Base-by-base conservation (phyloP, 2,888 invertebrate species). In the Xylota sylvarum region DNA sequence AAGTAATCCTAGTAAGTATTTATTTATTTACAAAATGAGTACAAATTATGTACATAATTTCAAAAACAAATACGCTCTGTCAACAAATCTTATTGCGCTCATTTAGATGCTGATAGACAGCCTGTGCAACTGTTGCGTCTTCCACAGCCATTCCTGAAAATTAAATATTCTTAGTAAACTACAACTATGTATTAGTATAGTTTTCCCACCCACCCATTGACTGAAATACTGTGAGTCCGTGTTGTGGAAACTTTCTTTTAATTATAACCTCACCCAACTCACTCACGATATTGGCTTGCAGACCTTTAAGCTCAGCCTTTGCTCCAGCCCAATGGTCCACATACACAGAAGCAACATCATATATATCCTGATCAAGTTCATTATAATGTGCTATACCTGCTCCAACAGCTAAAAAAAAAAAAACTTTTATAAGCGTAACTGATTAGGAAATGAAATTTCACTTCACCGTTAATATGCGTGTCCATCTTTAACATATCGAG, bases 391-490 rank as follows among this genome's bases (percentile, higher is more conserved):
- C 88, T 55, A 89, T 87, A 79, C 92, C 94, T 14, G 94, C 94
- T 12, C 95, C 95, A 55, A 95, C 93, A 88, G 94, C 95, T 95
- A 88, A 12, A 90, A 90, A 79, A 46, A 43, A 72, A 69, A 76
- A 4, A 12, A 14, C n/a, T n/a, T n/a, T n/a, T 19, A 35, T 48
- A 14, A 0, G 5, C 9, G 1, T 43, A 62, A 32, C 64, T 23
- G 6, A 9, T 50, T 37, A 23, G 72, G 35, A 52, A 7, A 32
- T 48, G 17, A 48, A 9, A 60, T 46, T 37, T 14, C 17, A 12
- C 85, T 89, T 89, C 90, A 95, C 95, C 94, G 91, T 95, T 95
- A 27, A 95, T 94, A 90, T 95, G 95, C 4, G 93, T 93, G 43
- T 94, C 93, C 1, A 88, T 79, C 89, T 94, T 94, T 3, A 95